Conservation (phyloP, 2,888 invertebrate species). For the Aleiodes alternator region DNA sequence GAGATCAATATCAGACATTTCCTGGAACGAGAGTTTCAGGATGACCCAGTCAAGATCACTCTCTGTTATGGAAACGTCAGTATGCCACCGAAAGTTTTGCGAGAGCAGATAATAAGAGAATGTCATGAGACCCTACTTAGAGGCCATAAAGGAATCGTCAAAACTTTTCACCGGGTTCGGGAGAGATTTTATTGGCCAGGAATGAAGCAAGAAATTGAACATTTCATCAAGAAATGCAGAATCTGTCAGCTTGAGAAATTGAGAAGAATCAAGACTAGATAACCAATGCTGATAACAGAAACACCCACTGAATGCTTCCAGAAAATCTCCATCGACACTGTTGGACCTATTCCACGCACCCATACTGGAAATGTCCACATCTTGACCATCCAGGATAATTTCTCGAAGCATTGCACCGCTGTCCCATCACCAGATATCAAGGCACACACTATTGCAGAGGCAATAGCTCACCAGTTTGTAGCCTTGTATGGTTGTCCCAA, state of each 20-base stretch:
- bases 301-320: background rate
- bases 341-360: constrained; percentile 53
- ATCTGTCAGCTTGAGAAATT: constrained; percentile 6
- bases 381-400: too few relatives aligned
- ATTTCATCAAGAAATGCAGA: background rate
- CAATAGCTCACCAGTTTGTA: constrained; percentile 29
- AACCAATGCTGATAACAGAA: background rate
- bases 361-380: too few relatives aligned
- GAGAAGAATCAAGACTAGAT: constrained; percentile 20
- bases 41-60: background rate
- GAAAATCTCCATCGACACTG: constrained; percentile 48
- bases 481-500: constrained; percentile 37
- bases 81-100: background rate
- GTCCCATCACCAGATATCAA: too few relatives aligned
- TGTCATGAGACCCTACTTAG: background rate
- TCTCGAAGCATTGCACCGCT: too few relatives aligned
- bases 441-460: constrained; percentile 11
- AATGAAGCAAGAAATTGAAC: too few relatives aligned
- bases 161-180: background rate
- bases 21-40: background rate
- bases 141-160: background rate
- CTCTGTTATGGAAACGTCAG: background rate
- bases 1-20: too few relatives aligned
- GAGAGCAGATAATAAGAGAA: background rate
- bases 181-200: too few relatives aligned